phyloP scores from a whole-genome alignment of 2,113 vertebrate species.

The Oryzias woworae region DNA sequence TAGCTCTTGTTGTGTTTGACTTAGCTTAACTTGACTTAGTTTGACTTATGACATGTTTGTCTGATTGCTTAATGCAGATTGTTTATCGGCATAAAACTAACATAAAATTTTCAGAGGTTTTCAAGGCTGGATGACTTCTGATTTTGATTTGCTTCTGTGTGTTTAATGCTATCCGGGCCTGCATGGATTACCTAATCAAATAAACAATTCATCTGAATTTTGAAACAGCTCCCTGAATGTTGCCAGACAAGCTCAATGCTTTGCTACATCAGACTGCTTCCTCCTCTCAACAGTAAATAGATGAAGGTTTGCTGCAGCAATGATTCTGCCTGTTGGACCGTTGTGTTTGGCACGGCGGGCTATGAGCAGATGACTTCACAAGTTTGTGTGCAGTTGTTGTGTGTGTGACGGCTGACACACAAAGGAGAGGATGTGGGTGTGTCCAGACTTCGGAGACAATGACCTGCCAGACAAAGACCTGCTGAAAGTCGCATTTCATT shows the following conservation, averaged over 20 bases:
- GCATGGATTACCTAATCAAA: constrained; percentile 1
- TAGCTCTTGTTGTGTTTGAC: no score
- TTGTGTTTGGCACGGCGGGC: constrained; percentile 49
- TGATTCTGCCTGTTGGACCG: constrained; percentile 68
- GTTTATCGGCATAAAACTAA: background rate
- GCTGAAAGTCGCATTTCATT: constrained; percentile 28
- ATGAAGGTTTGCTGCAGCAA: constrained; percentile 63
- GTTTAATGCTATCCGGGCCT: constrained; percentile 12
- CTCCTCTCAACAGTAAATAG: constrained; percentile 2
- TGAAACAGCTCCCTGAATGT: constrained; percentile 7
- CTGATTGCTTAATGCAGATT: constrained; percentile 9
- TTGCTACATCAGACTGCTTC: background rate
- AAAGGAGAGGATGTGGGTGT: constrained; percentile 48
- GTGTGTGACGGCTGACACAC: constrained; percentile 15
- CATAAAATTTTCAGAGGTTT: background rate
- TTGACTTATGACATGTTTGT: constrained; percentile 4
- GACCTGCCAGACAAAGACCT: constrained; percentile 20
- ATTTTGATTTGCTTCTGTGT: constrained; percentile 9
- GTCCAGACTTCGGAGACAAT: constrained; percentile 37
- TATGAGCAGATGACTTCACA: constrained; percentile 6
- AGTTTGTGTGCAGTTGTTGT: constrained; percentile 2
- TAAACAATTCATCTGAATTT: constrained; percentile 26
- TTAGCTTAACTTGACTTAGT: background rate
- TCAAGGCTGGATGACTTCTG: constrained; percentile 4
- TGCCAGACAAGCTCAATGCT: background rate